Percentiles rank a stretch among this genome's conserved stretches.
Evolutionary conservation across 2,888 invertebrate species (phyloP).

Genomic region (Xanthorhoe spadicearia): DNA sequence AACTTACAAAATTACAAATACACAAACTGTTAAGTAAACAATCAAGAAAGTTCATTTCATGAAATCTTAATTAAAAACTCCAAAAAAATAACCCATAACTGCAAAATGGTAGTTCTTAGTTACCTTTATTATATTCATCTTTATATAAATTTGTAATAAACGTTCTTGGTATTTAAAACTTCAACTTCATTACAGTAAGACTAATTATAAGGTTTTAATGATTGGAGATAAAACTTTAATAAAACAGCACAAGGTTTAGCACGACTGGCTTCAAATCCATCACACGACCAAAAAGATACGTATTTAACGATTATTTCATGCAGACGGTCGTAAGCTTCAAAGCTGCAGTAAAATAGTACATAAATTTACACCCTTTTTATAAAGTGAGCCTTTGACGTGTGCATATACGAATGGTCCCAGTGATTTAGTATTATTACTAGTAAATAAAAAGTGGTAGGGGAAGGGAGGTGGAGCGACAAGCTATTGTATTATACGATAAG

Average conservation of each 20-base stretch:
- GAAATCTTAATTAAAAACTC: too few species aligned
- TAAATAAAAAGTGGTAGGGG: constrained; percentile 85
- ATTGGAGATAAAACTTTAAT: constrained; percentile 15
- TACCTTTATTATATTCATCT: neutral
- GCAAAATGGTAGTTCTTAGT: neutral
- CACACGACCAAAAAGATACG: constrained; percentile 41
- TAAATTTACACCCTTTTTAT: constrained; percentile 74
- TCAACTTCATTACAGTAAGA: constrained; percentile 11
- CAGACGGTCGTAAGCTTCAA: constrained; percentile 48
- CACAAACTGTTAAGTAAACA: too few species aligned
- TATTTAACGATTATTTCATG: constrained; percentile 50
- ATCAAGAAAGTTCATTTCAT: too few species aligned
- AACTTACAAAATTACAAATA: too few species aligned
- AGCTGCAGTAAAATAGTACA: constrained; percentile 55
- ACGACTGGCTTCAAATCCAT: constrained; percentile 24
- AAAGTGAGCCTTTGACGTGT: constrained; percentile 58
- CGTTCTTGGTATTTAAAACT: neutral
- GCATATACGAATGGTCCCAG: constrained; percentile 69
- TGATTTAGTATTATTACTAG: constrained; percentile 84
- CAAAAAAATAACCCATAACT: too few species aligned
- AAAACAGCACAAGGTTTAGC: constrained; percentile 5
- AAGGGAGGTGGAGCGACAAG: constrained; percentile 82
- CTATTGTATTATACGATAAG: constrained; percentile 71
- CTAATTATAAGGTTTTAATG: constrained; percentile 13
- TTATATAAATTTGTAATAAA: neutral